These are phyloP conservation scores for Phaethornis superciliosus DNA, from an alignment of 2,113 vertebrate species.

Conservation along the genomic window DNA sequence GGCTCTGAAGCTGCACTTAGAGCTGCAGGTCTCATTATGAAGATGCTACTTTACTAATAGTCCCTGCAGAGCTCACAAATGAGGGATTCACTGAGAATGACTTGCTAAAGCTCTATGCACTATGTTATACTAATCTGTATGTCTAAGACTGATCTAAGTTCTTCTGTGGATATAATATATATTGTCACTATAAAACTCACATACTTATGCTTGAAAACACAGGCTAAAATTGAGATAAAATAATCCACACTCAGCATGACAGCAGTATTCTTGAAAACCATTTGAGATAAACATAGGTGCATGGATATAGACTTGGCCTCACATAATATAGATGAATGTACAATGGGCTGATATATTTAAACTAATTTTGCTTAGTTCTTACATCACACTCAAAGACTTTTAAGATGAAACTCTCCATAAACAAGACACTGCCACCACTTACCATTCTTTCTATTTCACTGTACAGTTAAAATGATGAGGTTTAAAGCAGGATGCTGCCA, in stretches of 20 bases:
- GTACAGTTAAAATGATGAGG: not conserved
- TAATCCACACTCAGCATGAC: not conserved
- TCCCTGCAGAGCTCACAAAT: not conserved
- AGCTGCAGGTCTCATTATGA: not conserved
- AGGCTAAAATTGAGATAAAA: not conserved
- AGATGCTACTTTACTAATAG: not conserved
- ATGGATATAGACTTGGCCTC: not conserved
- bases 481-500: not conserved
- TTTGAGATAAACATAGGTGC: constrained; percentile 14
- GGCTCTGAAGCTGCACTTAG: not conserved
- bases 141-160: not conserved
- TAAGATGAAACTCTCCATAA: not conserved
- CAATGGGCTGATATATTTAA: not conserved
- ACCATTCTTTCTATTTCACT: not conserved
- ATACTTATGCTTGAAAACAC: not conserved
- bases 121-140: not conserved
- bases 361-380: not conserved
- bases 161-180: not conserved
- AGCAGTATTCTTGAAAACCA: not conserved
- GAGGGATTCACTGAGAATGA: not conserved
- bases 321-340: not conserved
- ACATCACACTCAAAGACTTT: not conserved
- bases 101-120: not conserved
- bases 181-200: not conserved
- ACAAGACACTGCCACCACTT: not conserved